phyloP scores from a whole-genome alignment of 2,888 invertebrate species.

The Apodemia mormo region DNA sequence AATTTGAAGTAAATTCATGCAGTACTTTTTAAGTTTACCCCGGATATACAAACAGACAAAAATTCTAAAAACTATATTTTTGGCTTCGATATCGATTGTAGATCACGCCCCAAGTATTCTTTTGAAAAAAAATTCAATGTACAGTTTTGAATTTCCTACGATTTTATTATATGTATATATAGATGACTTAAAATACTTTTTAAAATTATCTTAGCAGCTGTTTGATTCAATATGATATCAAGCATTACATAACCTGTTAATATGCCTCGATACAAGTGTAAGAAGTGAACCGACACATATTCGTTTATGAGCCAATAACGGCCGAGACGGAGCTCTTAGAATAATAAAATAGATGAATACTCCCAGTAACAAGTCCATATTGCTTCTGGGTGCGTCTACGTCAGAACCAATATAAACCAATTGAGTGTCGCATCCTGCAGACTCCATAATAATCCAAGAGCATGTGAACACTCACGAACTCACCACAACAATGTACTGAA shows the following conservation, averaged over 20 bases:
- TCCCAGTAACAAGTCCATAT: slow-evolving; percentile 39
- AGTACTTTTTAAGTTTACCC: too few species aligned
- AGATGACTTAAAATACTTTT: too few species aligned
- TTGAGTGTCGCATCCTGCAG: slow-evolving; percentile 60
- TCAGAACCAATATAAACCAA: slow-evolving; percentile 69
- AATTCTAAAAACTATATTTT: too few species aligned
- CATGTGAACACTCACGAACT: slow-evolving; percentile 25
- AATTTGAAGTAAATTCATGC: too few species aligned
- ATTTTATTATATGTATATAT: too few species aligned
- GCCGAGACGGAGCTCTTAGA: slow-evolving; percentile 28
- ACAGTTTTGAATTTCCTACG: too few species aligned
- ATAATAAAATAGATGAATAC: slow-evolving; percentile 43
- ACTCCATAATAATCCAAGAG: slow-evolving; percentile 5
- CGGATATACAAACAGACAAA: too few species aligned
- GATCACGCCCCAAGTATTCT: too few species aligned
- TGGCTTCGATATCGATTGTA: too few species aligned
- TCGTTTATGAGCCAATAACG: slow-evolving; percentile 28
- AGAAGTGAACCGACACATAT: slow-evolving; percentile 6
- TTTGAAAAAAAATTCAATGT: too few species aligned
- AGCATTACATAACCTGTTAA: neutral
- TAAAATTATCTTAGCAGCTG: too few species aligned
- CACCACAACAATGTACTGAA: neutral
- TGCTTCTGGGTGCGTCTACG: slow-evolving; percentile 52
- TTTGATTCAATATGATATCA: neutral
- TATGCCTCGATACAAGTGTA: neutral